These are phyloP conservation scores for Psammodynastes pulverulentus DNA, from an alignment of 2,113 vertebrate species.

Conservation along the genomic window DNA sequence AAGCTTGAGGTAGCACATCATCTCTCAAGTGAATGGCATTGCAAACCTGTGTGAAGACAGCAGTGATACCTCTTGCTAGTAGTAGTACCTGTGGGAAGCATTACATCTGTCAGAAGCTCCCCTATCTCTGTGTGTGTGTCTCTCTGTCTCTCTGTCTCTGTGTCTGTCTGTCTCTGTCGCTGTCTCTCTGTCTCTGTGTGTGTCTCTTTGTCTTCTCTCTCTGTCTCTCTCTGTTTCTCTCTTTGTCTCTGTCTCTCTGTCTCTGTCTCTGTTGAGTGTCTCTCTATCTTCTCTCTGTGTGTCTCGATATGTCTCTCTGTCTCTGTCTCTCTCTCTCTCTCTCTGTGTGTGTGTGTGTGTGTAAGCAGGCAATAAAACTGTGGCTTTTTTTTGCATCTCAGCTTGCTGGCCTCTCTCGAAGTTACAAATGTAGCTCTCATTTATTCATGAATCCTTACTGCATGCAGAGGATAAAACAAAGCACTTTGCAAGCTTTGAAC, in stretches of 20 bases:
- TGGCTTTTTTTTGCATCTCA: constrained; percentile 10
- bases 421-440: constrained; percentile 32
- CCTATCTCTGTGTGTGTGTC: no score
- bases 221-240: no score
- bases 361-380: not conserved
- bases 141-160: no score
- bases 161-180: no score
- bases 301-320: no score
- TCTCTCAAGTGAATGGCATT: not conserved
- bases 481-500: constrained; percentile 40
- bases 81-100: not conserved
- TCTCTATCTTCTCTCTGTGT: no score
- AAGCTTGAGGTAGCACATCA: not conserved
- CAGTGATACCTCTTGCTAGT: not conserved
- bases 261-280: no score
- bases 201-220: no score
- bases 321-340: no score
- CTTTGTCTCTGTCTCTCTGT: no score
- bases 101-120: not conserved
- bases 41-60: not conserved
- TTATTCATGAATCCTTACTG: constrained; percentile 30
- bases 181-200: no score
- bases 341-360: no score
- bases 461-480: constrained; percentile 41
- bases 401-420: constrained; percentile 29